A percentile compares a stretch with the other conserved stretches of the same genome.
phyloP scores from a whole-genome alignment of 1,140 invertebrate species.

The Cotesia glomerata region DNA sequence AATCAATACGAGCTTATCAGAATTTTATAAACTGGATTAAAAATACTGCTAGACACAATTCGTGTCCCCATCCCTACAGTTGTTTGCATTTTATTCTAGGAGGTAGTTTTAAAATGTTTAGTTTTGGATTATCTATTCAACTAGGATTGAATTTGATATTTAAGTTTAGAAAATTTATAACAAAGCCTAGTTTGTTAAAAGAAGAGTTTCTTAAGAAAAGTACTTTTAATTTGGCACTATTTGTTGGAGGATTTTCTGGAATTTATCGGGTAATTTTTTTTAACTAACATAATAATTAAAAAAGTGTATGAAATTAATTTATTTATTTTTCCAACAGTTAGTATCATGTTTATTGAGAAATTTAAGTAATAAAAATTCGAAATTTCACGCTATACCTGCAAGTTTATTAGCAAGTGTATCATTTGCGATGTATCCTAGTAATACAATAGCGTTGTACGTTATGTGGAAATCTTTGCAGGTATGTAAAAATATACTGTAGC shows the following conservation, averaged over 20 bases:
- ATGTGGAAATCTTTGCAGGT: slow-evolving; percentile 77
- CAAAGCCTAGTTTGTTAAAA: slow-evolving; percentile 62
- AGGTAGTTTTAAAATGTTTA: slow-evolving; percentile 66
- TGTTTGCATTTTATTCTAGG: slow-evolving; percentile 67
- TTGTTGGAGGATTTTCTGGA: slow-evolving; percentile 70
- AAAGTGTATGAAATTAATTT: slow-evolving; percentile 18
- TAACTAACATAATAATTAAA: slow-evolving; percentile 21
- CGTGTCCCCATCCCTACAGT: slow-evolving; percentile 70
- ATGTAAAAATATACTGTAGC: slow-evolving; percentile 26
- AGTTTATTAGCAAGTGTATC: slow-evolving; percentile 69
- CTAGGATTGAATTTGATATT: slow-evolving; percentile 66
- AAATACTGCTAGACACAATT: slow-evolving; percentile 60
- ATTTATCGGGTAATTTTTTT: slow-evolving; percentile 66
- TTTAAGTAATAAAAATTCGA: slow-evolving; percentile 65
- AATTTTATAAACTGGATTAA: slow-evolving; percentile 62
- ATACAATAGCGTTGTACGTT: slow-evolving; percentile 73
- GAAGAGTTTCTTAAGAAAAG: slow-evolving; percentile 64
- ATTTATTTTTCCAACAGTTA: slow-evolving; percentile 54
- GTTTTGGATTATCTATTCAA: slow-evolving; percentile 67
- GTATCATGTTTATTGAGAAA: slow-evolving; percentile 68
- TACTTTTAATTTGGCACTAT: slow-evolving; percentile 68
- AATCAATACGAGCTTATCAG: slow-evolving; percentile 61
- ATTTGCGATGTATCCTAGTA: slow-evolving; percentile 72
- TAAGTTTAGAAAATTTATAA: slow-evolving; percentile 60
- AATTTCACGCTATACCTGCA: slow-evolving; percentile 69